Evolutionary conservation across 2,888 invertebrate genomes (phyloP), one percentile per base, ranked within the genome.

Genomic region (Melinopterus prodromus): DNA sequence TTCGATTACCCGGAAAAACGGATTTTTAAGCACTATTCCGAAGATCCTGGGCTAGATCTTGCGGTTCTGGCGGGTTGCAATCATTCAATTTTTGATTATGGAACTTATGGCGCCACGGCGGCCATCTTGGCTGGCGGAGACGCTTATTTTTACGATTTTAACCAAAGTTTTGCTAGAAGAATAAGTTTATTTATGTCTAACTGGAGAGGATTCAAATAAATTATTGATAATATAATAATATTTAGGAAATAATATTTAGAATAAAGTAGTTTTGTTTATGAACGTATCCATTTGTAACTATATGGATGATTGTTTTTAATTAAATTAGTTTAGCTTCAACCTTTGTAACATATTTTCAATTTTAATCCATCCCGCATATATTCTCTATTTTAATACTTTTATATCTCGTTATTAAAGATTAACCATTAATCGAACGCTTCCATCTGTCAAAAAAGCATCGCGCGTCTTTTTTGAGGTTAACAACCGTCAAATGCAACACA

Each of bases 21-120:
- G 12, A 53, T 53, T 53, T 53, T 53, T 53, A 53, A 53, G 53
- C 53, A 53, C 5, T 53, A 9, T 53, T 53, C 53, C 9, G 12
- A 53, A 53, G 53, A 53, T 4, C 53, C 9, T 53, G 53, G 53
- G 7, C 36, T 74, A 74, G 35, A 16, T 74, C 7, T 74, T 26
- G 74, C 74, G 3, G 37, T 74, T 26, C 36, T 74, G 37, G 16
- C 74, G 35, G 36, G n/a, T 36, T 74, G 74, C 35, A 35, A 74
- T 74, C 74, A 74, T 36, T 35, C 37, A 36, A 74, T 74, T 35
- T 74, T 74, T 26, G 37, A 74, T 36, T n/a, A 16, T 0, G 74
- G 74, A 3, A 37, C 36, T 36, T 36, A 36, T n/a, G 74, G 74
- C 37, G 35, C 37, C 7, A 36, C 36, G 35, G 26, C 36, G 35